Evolutionary conservation across 2,797 vertebrate species (phyloP).

Genomic region (Fistularia commersonii): DNA sequence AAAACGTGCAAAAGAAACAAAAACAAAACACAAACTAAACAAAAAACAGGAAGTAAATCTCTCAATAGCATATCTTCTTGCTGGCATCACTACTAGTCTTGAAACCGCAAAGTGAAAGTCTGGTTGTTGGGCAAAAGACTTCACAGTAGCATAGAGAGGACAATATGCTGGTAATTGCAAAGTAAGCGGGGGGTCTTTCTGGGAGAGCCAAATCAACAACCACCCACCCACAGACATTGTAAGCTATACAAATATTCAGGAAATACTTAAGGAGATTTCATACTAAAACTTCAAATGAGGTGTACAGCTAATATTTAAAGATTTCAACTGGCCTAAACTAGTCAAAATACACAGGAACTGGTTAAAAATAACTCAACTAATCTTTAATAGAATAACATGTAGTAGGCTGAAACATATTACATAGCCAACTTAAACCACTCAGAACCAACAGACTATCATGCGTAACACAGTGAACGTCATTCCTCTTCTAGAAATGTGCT

Average conservation of each 20-base stretch:
- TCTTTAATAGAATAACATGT: slow-evolving; percentile 14
- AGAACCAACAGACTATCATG: slow-evolving; percentile 1
- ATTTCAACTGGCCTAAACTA: slow-evolving; percentile 38
- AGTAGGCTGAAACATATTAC: slow-evolving; percentile 1
- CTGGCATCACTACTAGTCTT: slow-evolving; percentile 20
- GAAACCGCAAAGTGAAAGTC: slow-evolving; percentile 55
- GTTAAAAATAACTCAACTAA: slow-evolving; percentile 54
- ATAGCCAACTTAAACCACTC: neutral
- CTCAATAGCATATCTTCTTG: slow-evolving; percentile 4
- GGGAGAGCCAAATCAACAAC: slow-evolving; percentile 62
- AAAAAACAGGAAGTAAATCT: slow-evolving; percentile 13
- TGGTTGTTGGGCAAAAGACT: slow-evolving; percentile 53
- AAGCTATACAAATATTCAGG: slow-evolving; percentile 67
- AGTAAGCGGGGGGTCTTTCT: slow-evolving; percentile 63
- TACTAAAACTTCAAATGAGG: slow-evolving; percentile 56
- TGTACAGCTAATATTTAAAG: slow-evolving; percentile 63
- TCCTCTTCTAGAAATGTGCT: neutral
- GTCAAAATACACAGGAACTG: slow-evolving; percentile 41
- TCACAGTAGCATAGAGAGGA: slow-evolving; percentile 64
- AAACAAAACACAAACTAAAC: neutral
- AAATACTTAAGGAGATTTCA: slow-evolving; percentile 64
- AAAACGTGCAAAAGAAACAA: too few relatives aligned
- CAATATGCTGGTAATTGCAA: slow-evolving; percentile 59
- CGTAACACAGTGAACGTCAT: neutral
- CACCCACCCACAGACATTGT: slow-evolving; percentile 65